Base-by-base conservation (phyloP, 2,113 vertebrate genomes). In the Syngnathus typhle region DNA sequence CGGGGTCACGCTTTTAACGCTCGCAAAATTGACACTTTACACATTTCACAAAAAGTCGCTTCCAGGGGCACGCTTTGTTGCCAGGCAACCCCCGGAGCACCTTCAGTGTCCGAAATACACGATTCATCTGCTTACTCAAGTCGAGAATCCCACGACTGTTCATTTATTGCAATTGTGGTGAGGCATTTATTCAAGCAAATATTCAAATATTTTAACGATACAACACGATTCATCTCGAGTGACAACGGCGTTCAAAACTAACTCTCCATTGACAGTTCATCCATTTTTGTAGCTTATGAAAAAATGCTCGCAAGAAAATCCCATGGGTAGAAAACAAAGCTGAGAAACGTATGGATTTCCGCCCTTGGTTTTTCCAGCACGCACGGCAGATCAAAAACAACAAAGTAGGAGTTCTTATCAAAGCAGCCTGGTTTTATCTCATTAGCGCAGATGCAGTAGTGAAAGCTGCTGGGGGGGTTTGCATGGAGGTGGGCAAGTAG, bases 81-180 rank as follows among this genome's bases (percentile, higher is more conserved):
- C 92, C 84, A 90, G 63, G 92, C 90, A 95, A 93, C 90, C 64
- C 56, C 60, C 52, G 74, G 69, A 84, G 78, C 82, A 82, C 56
- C 77, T 71, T 78, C 69, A 68, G 55, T 64, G 72, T 82, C 80
- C 71, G 15, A 16, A 16, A 47, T 47, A 47, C 12, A 47, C 46
- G 4, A 47, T 47, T 47, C 16, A 18, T 47, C 15, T 16, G 46
- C 46, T 47, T 16, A 47, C 46, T 18, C 46, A 4, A 6, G 46
- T 18, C 46, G 15, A 46, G 44, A 10, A 15, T 12, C n/a, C 11
- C 9, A 43, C 9, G 7, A 19, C 18, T 7, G 19, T 43, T 38
- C 11, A 38, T 18, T 9, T 16, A 9, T 6, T 16, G 38, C 15
- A 47, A 6, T 18, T 47, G 15, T 13, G 46, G 13, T 18, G 49